Percentiles rank a stretch among this genome's conserved stretches.
Conservation (phyloP, 2,113 vertebrate species). For the Coreoperca whiteheadi region DNA sequence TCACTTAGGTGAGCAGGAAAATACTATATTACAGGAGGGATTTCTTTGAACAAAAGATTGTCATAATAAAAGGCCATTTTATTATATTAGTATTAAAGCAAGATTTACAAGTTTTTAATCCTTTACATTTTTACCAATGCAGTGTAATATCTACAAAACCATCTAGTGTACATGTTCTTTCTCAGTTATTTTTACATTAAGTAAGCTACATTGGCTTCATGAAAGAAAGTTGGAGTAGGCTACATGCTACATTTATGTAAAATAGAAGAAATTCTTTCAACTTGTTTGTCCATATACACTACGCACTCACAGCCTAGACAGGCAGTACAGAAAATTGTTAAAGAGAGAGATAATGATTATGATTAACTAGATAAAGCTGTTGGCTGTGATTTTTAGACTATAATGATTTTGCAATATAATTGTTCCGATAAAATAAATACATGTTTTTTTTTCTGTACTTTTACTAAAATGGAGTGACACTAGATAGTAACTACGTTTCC, state of each 20-base stretch:
- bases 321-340: not conserved
- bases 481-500: not conserved
- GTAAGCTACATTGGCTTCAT: not conserved
- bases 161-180: too few species aligned
- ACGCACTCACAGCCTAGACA: not conserved
- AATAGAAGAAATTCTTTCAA: constrained; percentile 15
- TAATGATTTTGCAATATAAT: not conserved
- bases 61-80: not conserved
- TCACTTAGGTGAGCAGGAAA: not conserved
- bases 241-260: constrained; percentile 1
- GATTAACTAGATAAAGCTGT: not conserved
- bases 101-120: not conserved
- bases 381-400: not conserved
- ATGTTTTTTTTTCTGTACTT: not conserved
- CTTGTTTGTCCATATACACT: not conserved
- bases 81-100: not conserved
- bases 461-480: too few species aligned
- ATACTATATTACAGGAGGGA: not conserved
- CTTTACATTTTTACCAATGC: not conserved
- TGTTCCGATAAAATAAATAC: not conserved
- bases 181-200: not conserved
- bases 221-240: not conserved
- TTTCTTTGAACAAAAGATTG: not conserved
- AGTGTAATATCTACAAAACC: not conserved
- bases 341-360: not conserved